A percentile compares a stretch with the other conserved stretches of the same genome.
Conservation (phyloP, 2,113 vertebrate genomes). For the Coreoperca whiteheadi region DNA sequence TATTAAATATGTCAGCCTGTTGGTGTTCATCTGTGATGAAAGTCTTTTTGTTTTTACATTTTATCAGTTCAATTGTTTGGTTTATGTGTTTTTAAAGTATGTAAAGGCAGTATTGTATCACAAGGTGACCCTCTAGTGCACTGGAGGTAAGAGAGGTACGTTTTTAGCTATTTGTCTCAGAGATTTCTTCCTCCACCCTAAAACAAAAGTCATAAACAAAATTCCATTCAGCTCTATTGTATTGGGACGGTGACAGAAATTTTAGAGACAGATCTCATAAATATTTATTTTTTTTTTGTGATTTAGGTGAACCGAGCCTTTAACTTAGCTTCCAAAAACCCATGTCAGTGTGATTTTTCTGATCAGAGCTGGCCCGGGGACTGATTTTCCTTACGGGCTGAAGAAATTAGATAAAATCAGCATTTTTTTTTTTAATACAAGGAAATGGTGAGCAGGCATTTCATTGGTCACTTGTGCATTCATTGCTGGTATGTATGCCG, state of each 20-base stretch:
- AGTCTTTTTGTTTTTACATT: background rate
- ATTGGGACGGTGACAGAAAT: background rate
- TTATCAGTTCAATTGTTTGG: background rate
- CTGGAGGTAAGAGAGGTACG: too few relatives aligned
- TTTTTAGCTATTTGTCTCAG: too few relatives aligned
- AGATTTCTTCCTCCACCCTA: background rate
- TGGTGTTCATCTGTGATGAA: background rate
- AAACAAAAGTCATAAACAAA: background rate
- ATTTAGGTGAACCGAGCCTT: background rate
- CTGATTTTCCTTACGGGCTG: background rate
- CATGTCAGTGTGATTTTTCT: background rate
- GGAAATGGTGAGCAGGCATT: slow-evolving; percentile 29
- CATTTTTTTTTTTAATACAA: background rate
- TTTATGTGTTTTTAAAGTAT: too few relatives aligned
- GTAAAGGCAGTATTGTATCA: too few relatives aligned
- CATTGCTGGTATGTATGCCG: slow-evolving; percentile 47
- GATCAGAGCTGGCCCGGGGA: background rate
- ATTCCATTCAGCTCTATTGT: too few relatives aligned
- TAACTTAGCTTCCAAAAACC: background rate
- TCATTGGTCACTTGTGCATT: slow-evolving; percentile 64
- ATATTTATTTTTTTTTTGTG: background rate
- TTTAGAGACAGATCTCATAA: background rate
- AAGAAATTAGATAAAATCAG: slow-evolving; percentile 26
- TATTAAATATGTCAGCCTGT: too few relatives aligned
- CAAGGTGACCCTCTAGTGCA: too few relatives aligned